Conservation (phyloP, 2,113 vertebrate species). For the Otus sunia region DNA sequence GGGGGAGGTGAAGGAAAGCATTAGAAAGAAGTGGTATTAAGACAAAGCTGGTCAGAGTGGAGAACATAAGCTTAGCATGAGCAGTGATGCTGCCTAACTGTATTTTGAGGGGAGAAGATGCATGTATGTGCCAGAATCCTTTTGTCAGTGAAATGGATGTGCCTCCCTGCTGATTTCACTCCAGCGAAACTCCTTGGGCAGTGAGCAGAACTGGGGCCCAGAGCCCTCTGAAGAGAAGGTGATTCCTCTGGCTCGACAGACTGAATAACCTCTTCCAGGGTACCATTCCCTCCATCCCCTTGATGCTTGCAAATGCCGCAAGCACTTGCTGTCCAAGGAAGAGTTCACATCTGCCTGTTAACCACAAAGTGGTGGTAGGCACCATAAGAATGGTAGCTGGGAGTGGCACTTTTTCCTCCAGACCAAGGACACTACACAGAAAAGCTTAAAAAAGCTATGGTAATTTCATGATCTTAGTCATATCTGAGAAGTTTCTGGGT, state of each 20-base stretch:
- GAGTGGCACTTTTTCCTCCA: background rate
- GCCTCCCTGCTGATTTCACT: fast-evolving
- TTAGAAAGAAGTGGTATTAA: background rate
- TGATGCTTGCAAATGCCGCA: background rate
- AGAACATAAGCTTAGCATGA: background rate
- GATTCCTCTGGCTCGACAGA: fast-evolving
- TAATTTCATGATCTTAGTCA: background rate
- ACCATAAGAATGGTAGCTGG: background rate
- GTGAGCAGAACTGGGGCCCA: background rate
- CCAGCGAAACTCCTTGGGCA: background rate
- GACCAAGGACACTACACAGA: too few species aligned
- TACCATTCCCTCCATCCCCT: background rate
- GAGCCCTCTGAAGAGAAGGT: background rate
- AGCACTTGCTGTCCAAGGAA: background rate
- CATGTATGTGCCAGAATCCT: background rate
- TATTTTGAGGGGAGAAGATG: background rate
- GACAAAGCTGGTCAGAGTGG: background rate
- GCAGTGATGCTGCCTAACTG: background rate
- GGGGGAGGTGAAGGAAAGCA: background rate
- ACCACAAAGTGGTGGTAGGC: background rate
- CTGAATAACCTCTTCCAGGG: background rate
- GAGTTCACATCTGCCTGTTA: background rate
- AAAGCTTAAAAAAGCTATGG: background rate
- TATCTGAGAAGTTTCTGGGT: background rate
- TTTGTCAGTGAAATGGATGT: background rate